phyloP scores from a whole-genome alignment of 2,113 vertebrate species.

The Otolemur garnettii region DNA sequence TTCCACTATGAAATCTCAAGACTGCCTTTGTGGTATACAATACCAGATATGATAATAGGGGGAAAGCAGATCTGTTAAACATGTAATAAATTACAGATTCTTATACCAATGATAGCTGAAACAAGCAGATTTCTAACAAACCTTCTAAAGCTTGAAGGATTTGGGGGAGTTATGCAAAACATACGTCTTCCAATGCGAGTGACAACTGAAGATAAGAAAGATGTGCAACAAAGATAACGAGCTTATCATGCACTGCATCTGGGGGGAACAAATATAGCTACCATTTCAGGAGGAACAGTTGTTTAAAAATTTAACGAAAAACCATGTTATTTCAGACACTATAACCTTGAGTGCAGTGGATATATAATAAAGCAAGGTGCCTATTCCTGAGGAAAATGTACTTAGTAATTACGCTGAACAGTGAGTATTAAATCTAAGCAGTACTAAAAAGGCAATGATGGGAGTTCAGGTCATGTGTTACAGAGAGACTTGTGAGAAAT shows the following conservation, averaged over 20 bases:
- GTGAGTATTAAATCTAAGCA: constrained; percentile 77
- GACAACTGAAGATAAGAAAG: constrained; percentile 70
- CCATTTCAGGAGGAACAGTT: constrained; percentile 35
- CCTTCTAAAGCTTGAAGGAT: constrained; percentile 51
- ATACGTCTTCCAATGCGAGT: constrained; percentile 66
- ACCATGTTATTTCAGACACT: constrained; percentile 70
- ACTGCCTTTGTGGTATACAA: constrained; percentile 64
- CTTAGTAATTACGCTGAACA: constrained; percentile 75
- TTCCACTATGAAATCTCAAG: constrained; percentile 68
- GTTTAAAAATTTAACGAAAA: constrained; percentile 71
- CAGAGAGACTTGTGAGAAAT: constrained; percentile 80
- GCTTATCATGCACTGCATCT: constrained; percentile 81
- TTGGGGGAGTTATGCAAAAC: constrained; percentile 44
- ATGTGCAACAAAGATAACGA: constrained; percentile 74
- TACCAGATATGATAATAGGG: not conserved
- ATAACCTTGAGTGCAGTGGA: constrained; percentile 71
- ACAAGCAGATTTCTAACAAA: constrained; percentile 66
- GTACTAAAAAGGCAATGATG: constrained; percentile 82
- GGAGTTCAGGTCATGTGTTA: constrained; percentile 74
- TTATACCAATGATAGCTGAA: constrained; percentile 54
- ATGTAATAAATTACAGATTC: constrained; percentile 62
- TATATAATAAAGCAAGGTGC: constrained; percentile 82
- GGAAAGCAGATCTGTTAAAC: not conserved
- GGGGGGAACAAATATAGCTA: constrained; percentile 63
- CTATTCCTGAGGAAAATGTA: constrained; percentile 85